Conservation (phyloP, 2,888 invertebrate genomes). For the Harpalus rufipes region DNA sequence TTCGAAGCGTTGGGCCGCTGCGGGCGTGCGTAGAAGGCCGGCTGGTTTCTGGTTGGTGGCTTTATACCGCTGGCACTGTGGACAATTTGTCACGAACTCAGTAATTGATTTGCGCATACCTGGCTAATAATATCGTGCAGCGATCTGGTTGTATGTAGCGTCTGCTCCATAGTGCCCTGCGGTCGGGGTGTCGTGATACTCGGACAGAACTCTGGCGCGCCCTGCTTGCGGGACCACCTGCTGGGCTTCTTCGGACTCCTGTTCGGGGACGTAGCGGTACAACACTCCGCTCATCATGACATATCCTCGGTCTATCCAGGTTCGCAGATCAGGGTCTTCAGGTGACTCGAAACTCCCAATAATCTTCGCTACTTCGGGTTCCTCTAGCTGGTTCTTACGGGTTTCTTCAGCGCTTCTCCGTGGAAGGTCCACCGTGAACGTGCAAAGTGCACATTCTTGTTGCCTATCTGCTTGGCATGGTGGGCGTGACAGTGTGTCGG, state of each 20-base stretch:
- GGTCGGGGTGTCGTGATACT: constrained; percentile 68
- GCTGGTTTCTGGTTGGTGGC: constrained; percentile 69
- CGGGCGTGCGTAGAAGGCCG: constrained; percentile 70
- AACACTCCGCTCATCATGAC: constrained; percentile 3
- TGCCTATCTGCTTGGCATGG: constrained; percentile 1
- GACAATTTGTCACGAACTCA: constrained; percentile 70
- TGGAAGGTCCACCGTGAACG: background rate
- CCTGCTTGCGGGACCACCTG: constrained; percentile 12
- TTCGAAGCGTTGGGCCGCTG: constrained; percentile 69
- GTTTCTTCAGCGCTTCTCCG: background rate
- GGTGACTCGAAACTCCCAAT: background rate
- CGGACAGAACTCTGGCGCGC: background rate
- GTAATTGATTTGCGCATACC: constrained; percentile 70
- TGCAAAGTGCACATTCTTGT: no score
- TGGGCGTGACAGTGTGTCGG: background rate
- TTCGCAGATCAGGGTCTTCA: background rate
- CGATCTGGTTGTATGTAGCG: constrained; percentile 65
- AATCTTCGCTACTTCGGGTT: background rate
- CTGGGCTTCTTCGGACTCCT: constrained; percentile 24
- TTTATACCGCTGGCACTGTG: constrained; percentile 69
- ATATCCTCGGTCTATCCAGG: background rate
- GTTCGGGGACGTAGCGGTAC: background rate
- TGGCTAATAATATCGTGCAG: constrained; percentile 68
- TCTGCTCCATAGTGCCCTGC: constrained; percentile 72
- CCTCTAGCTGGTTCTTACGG: background rate